Base-by-base conservation (phyloP, 2,888 invertebrate genomes). In the Hetaerina titia region DNA sequence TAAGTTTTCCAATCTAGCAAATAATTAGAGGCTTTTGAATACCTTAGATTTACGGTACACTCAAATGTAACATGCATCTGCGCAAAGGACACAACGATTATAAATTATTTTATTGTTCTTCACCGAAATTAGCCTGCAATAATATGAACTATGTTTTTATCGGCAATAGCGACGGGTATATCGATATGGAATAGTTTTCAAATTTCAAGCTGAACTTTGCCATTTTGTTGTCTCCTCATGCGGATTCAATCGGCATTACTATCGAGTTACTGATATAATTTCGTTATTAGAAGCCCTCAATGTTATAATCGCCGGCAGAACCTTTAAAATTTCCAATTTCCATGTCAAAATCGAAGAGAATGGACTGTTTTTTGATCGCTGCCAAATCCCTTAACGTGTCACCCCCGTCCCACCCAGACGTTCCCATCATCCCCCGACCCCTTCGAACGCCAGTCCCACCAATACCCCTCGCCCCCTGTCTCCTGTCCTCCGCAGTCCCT, bases 271-370 rank as follows among this genome's bases (percentile, higher is more conserved):
- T 5, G 4, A 13, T 13, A 15, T 81, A 22, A 81, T 81, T 81
- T 31, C 31, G 81, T 15, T 4, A 11, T 31, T 15, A 81, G 31
- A 81, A 31, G 81, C 81, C 22, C 31, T 31, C 81, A 31, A 31
- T 81, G 81, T 31, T 15, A 31, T 31, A 31, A 81, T 81, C 69
- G 7, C 69, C 81, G 81, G 25, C 7, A 69, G 69, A 69, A 9
- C 69, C n/a, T 69, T 69, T 69, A 69, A 69, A 69, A 81, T 25
- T 81, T 81, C 4, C 81, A 81, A 81, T 81, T 81, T 81, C 81
- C 81, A 81, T n/a, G 69, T 22, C 69, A 22, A n/a, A 81, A n/a
- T 89, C 58, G 22, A 58, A 89, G 56, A 89, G 89, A 56, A n/a
- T 89, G 22, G 57, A 58, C 13, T 89, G 89, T 89, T 56, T 58